Percentiles rank a stretch among this genome's conserved stretches.
phyloP scores from a whole-genome alignment of 2,888 invertebrate genomes.

The Cheilosia impressa region DNA sequence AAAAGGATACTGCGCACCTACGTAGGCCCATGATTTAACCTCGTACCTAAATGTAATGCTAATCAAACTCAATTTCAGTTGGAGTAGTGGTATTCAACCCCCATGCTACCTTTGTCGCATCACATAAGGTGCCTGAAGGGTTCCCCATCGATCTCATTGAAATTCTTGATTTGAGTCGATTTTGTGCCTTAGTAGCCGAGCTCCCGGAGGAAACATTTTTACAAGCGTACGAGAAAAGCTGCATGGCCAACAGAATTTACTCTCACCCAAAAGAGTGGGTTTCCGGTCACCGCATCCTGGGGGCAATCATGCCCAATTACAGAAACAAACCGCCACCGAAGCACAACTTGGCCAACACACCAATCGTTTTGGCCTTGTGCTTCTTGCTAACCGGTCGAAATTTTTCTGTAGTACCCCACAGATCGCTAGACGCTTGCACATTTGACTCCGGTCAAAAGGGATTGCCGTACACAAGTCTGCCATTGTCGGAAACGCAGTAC shows the following conservation, averaged over 20 bases:
- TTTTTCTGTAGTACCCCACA: neutral
- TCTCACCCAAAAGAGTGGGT: constrained; percentile 76
- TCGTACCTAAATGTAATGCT: neutral
- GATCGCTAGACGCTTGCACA: no score
- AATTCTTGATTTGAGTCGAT: constrained; percentile 77
- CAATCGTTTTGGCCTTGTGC: constrained; percentile 79
- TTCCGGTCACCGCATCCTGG: constrained; percentile 76
- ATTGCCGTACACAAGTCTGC: no score
- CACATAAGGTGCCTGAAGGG: constrained; percentile 74
- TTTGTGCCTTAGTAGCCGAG: constrained; percentile 66
- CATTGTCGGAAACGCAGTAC: no score
- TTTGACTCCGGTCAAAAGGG: no score
- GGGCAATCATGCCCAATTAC: constrained; percentile 79
- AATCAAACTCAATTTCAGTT: constrained; percentile 68
- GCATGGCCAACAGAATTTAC: constrained; percentile 62
- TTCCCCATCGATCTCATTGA: constrained; percentile 77
- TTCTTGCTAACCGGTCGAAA: constrained; percentile 76
- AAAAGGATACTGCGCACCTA: constrained; percentile 78
- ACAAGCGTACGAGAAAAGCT: constrained; percentile 77
- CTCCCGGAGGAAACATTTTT: constrained; percentile 74
- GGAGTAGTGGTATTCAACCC: constrained; percentile 76
- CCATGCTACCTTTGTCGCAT: constrained; percentile 76
- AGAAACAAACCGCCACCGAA: constrained; percentile 77
- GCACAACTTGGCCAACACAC: constrained; percentile 78
- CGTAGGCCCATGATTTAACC: constrained; percentile 71